phyloP scores from a whole-genome alignment of 2,797 vertebrate species.

The Gymnocypris eckloni region DNA sequence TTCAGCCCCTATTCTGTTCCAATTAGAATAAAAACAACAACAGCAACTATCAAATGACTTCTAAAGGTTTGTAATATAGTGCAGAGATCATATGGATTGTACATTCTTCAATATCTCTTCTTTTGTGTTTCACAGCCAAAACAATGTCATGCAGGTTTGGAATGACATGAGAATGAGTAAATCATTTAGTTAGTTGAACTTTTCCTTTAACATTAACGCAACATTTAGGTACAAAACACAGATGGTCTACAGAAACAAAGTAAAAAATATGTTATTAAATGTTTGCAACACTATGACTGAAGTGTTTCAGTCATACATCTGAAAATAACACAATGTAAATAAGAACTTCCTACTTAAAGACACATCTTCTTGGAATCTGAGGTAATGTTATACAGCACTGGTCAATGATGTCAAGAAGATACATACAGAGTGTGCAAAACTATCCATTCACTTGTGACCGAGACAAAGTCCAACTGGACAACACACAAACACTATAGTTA shows the following conservation, averaged over 20 bases:
- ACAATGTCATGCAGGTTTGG: neutral
- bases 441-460: slow-evolving; percentile 3
- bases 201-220: neutral
- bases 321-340: neutral
- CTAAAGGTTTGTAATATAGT: neutral
- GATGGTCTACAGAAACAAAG: neutral
- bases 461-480: slow-evolving; percentile 32
- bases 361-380: neutral
- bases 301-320: neutral
- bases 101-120: neutral
- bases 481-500: slow-evolving; percentile 5
- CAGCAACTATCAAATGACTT: neutral
- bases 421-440: neutral
- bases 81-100: neutral
- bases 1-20: neutral
- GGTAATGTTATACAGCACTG: neutral
- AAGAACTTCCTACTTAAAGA: neutral
- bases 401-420: neutral
- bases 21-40: neutral
- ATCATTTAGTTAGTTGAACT: neutral
- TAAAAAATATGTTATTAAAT: neutral
- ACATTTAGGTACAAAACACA: neutral
- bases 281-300: neutral
- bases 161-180: neutral
- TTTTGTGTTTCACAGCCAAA: neutral